A percentile compares a stretch with the other conserved stretches of the same genome.
Evolutionary conservation across 2,888 invertebrate species (phyloP).

Genomic region (Endotricha flammealis): DNA sequence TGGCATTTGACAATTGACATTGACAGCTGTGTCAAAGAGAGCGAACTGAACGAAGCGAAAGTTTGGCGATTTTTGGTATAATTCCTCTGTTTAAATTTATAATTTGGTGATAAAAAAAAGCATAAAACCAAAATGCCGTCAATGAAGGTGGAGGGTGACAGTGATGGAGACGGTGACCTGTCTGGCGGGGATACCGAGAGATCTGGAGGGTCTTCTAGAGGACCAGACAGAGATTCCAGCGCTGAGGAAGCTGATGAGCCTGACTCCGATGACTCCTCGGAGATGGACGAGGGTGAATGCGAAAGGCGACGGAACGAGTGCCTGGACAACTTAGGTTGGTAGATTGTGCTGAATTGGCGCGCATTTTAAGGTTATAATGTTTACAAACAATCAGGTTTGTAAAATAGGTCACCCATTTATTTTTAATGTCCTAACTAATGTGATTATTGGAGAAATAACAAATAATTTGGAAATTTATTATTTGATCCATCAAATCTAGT

Average conservation of each 20-base stretch:
- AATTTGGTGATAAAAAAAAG: conserved; percentile 2
- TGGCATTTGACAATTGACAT: not conserved
- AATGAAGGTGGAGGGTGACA: conserved; percentile 82
- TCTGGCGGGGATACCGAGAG: conserved; percentile 84
- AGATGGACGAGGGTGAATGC: conserved; percentile 96
- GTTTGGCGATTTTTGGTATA: conserved; percentile 13
- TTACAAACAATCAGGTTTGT: conserved; percentile 57
- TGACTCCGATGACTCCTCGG: conserved; percentile 91
- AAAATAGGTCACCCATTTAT: conserved; percentile 16
- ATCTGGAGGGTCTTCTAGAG: conserved; percentile 82
- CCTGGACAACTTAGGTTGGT: conserved; percentile 85
- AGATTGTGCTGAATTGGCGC: conserved; percentile 9
- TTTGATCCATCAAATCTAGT: no score
- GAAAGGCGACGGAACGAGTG: conserved; percentile 90
- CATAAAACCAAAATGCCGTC: conserved; percentile 80
- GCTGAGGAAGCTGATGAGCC: conserved; percentile 88
- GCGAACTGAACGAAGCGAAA: no score
- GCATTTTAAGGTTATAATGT: conserved; percentile 70
- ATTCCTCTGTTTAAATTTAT: not conserved
- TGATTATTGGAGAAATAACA: not conserved
- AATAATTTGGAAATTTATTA: no score
- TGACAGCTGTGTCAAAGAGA: conserved; percentile 1
- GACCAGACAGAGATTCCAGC: conserved; percentile 83
- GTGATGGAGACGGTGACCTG: conserved; percentile 80
- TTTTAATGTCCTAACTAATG: conserved; percentile 7